Conservation (phyloP, 2,113 vertebrate species). For the Strigops habroptila region DNA sequence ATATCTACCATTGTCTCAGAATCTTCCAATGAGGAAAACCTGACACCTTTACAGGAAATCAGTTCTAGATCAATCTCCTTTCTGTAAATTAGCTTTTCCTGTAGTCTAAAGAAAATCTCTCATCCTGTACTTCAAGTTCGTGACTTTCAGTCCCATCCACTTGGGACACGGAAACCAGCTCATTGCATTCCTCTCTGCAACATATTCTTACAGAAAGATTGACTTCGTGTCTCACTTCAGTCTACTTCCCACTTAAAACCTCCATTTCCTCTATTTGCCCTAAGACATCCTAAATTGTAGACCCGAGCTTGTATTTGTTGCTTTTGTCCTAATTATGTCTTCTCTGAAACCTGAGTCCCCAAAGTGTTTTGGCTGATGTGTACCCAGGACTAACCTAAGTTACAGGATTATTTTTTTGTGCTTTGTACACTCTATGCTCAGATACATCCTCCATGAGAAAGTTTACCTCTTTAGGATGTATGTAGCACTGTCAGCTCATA, state of each 20-base stretch:
- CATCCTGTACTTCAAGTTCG: background rate
- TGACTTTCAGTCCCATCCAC: background rate
- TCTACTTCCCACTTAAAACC: background rate
- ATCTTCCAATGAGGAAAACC: background rate
- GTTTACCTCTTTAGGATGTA: background rate
- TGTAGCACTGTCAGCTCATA: background rate
- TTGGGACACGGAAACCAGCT: background rate
- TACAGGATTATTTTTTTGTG: background rate
- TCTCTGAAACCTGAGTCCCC: background rate
- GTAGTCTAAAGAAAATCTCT: background rate
- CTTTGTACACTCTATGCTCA: background rate
- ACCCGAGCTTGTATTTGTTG: background rate
- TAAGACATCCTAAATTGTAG: background rate
- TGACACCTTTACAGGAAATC: background rate
- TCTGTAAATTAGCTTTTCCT: background rate
- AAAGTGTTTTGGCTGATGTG: background rate
- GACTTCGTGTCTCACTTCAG: background rate
- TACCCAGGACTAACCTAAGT: background rate
- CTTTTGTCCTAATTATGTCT: background rate
- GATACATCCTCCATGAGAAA: background rate
- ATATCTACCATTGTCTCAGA: background rate
- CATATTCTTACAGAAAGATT: background rate
- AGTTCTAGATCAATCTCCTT: background rate
- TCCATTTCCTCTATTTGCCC: background rate
- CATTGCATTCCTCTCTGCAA: background rate